Base-by-base conservation (phyloP, 35 echinoderm and acorn worm species). In the Anneissia japonica region DNA sequence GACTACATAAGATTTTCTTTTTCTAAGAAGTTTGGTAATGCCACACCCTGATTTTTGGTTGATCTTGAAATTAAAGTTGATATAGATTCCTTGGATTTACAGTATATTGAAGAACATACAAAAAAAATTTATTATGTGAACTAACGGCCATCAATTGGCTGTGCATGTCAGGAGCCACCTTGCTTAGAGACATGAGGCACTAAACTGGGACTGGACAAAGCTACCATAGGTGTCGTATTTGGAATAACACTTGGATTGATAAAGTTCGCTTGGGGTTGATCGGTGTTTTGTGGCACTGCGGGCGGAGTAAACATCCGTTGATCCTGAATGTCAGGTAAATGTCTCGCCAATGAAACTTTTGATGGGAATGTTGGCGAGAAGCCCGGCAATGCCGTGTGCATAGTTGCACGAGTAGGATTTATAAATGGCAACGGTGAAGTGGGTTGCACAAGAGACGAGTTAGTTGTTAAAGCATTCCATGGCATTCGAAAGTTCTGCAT, bases 401-500 rank as follows among this genome's bases (percentile, higher is more conserved):
- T 64, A 64, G 51, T 64, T 9, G 51, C 51, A 23, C 51, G 51
- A 23, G 51, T 9, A 2, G 11, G 51, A 64, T 16, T 64, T 23
- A 64, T 64, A 64, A 64, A 64, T 1, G 51, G 51, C 19, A 64
- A 64, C 5, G 51, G 11, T 64, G 51, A 64, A 12, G 51, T 26
- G 26, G 51, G 51, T 64, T 64, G 51, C 51, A 64, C 51, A 2
- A 64, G 21, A 19, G 51, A 9, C 7, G 19, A 9, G 19, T 64
- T 64, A 16, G 51, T 64, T 23, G 51, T 64, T 43, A 43, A 43
- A 43, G 40, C 40, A 64, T 64, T 64, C 51, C 51, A 64, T 64
- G 51, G 51, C 51, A 64, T 64, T 64, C 51, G 51, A 64, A 64
- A 64, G 51, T 64, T 64, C 51, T 64, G 51, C 51, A 64, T 64